Base-by-base conservation (phyloP, 2,888 invertebrate genomes). In the Eustalomyia histrio region DNA sequence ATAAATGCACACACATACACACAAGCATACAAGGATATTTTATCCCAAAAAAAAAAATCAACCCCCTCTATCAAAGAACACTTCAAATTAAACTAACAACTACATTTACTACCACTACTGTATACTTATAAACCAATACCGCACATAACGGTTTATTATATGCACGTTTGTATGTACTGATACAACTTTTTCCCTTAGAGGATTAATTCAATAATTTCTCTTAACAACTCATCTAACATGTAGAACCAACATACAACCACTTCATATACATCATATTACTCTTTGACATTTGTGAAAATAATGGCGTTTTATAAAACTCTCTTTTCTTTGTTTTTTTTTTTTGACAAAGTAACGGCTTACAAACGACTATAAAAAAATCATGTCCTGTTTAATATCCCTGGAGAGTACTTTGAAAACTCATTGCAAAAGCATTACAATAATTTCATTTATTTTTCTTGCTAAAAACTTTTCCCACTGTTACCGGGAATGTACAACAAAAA, bases 371-470 rank as follows among this genome's bases (percentile, higher is more conserved):
- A 21, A 69, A 67, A 53, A 67, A 63, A 68, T 82, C 79, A 65
- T 76, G 72, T 79, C 76, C 79, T 68, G 53, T 50, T 67, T 69
- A 72, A 64, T 74, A 80, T 83, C 83, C 80, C 84, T 43, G 21
- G 84, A 83, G 83, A 83, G 82, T 78, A 63, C 64, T 82, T 80
- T 68, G 73, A 64, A 64, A 72, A 79, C 83, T 83, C 84, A 84
- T 84, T 84, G 81, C 81, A 83, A 83, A 84, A 72, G 84, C 84
- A 85, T 84, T 85, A 84, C 79, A 83, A 84, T 84, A 75, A 83
- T 83, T 79, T 83, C 52, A 81, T 81, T 78, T 71, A 55, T 18
- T 57, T 76, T 16, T 16, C n/a, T n/a, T 78, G 35, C 14, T 24
- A 68, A 24, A 75, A 71, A 75, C 18, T 78, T 81, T 83, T 79